A percentile compares a stretch with the other conserved stretches of the same genome.
Evolutionary conservation across 2,888 invertebrate species (phyloP).

Genomic region (Stegana nigrithorax): DNA sequence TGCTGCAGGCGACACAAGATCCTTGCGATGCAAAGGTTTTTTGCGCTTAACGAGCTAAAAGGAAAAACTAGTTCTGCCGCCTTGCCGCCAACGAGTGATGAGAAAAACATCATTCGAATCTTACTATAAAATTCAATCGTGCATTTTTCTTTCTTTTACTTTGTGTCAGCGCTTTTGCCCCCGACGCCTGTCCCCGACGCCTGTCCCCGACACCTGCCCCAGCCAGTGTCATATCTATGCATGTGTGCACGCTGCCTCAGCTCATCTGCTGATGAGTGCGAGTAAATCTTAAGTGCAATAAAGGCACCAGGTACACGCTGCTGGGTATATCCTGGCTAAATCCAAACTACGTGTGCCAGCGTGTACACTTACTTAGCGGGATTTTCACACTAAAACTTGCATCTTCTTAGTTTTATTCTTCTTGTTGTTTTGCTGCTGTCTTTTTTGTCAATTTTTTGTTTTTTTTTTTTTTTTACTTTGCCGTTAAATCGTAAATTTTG

Average conservation of each 20-base stretch:
- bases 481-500: slow-evolving; percentile 63
- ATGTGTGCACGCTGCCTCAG: background rate
- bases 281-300: slow-evolving; percentile 62
- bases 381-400: slow-evolving; percentile 46
- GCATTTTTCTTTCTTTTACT: slow-evolving; percentile 30
- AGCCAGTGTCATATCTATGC: background rate
- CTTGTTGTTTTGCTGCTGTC: background rate
- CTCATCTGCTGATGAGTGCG: slow-evolving; percentile 47
- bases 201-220: background rate
- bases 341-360: slow-evolving; percentile 58
- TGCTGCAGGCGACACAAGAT: slow-evolving; percentile 37
- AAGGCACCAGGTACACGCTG: slow-evolving; percentile 51
- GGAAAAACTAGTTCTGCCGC: slow-evolving; percentile 6
- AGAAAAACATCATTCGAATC: background rate
- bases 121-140: slow-evolving; percentile 54
- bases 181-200: background rate
- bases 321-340: no score
- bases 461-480: slow-evolving; percentile 50
- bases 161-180: no score
- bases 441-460: background rate
- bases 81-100: background rate
- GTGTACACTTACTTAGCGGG: slow-evolving; percentile 61
- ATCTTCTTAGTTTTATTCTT: slow-evolving; percentile 10
- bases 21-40: slow-evolving; percentile 20
- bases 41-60: slow-evolving; percentile 14